Evolutionary conservation across 2,113 vertebrate species (phyloP), one percentile per base, ranked within the genome.

Genomic region (Tachuris rubrigastra): DNA sequence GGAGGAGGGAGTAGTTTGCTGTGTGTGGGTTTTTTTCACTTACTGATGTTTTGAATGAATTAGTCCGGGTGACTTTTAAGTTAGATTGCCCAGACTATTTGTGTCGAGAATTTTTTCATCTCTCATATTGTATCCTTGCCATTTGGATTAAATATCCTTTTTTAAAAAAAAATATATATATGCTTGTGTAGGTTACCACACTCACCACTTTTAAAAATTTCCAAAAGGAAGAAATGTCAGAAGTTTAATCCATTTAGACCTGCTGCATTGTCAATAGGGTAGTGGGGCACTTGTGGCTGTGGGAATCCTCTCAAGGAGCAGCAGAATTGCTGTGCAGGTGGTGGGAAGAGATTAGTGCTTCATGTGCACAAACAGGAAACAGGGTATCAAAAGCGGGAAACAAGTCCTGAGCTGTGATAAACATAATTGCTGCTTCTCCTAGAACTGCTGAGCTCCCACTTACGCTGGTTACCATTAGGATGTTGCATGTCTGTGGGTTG

Each of bases 301-400:
- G 59, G 78, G 74, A 91, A 83, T 92, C 78, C 81, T 30, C 3
- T 33, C 37, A 69, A 68, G 67, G 58, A 80, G 85, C 8, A 35
- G 37, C 65, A 89, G 74, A 79, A 67, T 11, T 59, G 37, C 55
- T 10, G 1, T 15, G 63, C 92, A 97, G 94, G 90, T 97, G 96
- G 74, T 88, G 59, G 85, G 50, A 66, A 86, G 37, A 95, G 94
- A 96, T 97, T 95, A 94, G 83, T 37, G 24, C 78, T 77, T 86
- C 5, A 12, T 44, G 33, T 59, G 76, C 94, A 83, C 94, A 94
- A 95, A 94, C 91, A 89, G 95, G 95, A 97, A 95, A 31, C 81
- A 68, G 47, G 42, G 28, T 79, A 92, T 95, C 81, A 95, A 96
- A 95, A 89, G 93, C 41, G 2, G 89, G 91, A 95, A 96, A 62